Evolutionary conservation across 2,797 vertebrate species (phyloP), one percentile per base, ranked within the genome.

Genomic region (Sebastes paucispinis): DNA sequence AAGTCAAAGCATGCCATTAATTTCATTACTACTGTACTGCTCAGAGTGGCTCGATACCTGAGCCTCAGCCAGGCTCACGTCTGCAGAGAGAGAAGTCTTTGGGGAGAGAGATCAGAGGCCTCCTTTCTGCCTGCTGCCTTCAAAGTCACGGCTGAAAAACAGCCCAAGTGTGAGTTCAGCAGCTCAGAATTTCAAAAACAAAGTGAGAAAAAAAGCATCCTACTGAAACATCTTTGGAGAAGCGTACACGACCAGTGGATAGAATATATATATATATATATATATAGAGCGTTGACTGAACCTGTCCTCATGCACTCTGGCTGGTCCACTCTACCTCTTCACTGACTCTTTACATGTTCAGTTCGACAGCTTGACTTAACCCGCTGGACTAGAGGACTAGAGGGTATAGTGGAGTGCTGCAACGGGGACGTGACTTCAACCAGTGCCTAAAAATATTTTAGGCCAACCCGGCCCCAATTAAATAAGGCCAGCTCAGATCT

Each of bases 141-240:
- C 92, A 94, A 95, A 95, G 93, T 86, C 71, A 86, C 54, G 75
- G 84, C 92, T 94, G 87, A 89, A 93, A 95, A 93, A 91, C 84
- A 93, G 87, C 89, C 86, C 81, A 74, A 90, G 90, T 90, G 79
- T 86, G 86, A 94, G 91, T 91, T 94, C 87, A 89, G 86, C 82
- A 75, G 82, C 92, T 91, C 89, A 75, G 90, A 92, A 91, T 93
- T 92, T 92, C 82, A 91, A 93, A 47, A 93, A 94, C 85, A 93
- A 91, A 92, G 83, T 79, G 52, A 68, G 65, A 66, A 87, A 77
- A 84, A 87, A 84, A 65, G 62, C 58, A 79, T 83, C 75, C 79
- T 27, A 62, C 74, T 78, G 85, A 85, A 89, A 88, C 84, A 82
- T 85, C 80, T 87, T 79, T 84, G 67, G 81, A 92, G 79, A 71